These are phyloP conservation scores for Torymus texanus DNA, from an alignment of 2,888 invertebrate species.

Conservation along the genomic window DNA sequence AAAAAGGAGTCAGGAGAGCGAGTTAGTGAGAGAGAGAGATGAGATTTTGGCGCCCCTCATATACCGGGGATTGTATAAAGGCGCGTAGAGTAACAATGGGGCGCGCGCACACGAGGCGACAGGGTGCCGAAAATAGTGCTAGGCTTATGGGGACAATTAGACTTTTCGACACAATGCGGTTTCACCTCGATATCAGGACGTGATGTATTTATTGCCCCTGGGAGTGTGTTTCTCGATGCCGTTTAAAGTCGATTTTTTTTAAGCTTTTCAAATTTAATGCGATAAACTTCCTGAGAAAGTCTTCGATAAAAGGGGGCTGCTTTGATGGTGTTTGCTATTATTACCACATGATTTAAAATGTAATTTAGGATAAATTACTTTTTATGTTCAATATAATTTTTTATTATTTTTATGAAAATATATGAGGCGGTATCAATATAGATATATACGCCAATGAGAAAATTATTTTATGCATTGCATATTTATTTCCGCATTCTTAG, in stretches of 20 bases:
- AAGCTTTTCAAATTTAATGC: constrained; percentile 5
- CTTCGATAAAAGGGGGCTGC: neutral
- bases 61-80: neutral
- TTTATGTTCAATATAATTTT: too few species aligned
- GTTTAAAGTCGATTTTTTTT: constrained; percentile 8
- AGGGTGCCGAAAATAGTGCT: constrained; percentile 27
- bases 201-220: constrained; percentile 15
- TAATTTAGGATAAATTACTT: neutral
- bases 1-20: neutral
- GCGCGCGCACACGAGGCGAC: neutral
- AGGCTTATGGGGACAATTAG: constrained; percentile 50
- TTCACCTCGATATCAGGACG: constrained; percentile 5
- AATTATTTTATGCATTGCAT: too few species aligned
- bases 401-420: too few species aligned
- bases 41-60: constrained; percentile 6
- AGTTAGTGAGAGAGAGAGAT: neutral
- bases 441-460: too few species aligned
- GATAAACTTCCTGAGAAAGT: constrained; percentile 17
- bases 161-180: constrained; percentile 32
- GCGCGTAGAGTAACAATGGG: constrained; percentile 25
- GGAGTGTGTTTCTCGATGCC: neutral
- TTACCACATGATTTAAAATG: neutral
- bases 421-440: too few species aligned
- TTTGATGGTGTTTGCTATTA: too few species aligned
- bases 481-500: too few species aligned